phyloP scores from a whole-genome alignment of 2,113 vertebrate genomes.

The Syngnathus typhle region DNA sequence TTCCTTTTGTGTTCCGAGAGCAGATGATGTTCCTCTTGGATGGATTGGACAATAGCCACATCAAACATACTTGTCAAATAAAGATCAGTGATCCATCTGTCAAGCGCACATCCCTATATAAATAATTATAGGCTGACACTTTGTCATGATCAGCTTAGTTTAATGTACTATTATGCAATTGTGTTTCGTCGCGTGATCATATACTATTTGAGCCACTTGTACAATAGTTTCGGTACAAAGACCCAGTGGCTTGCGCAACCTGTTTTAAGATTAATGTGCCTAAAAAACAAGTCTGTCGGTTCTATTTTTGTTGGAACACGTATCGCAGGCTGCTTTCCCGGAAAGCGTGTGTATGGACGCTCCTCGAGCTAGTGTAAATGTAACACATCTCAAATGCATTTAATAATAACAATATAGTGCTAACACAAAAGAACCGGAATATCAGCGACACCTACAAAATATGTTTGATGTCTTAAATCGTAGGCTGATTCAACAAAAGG shows the following conservation, averaged over 20 bases:
- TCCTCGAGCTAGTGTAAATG: too few species aligned
- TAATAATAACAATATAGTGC: too few species aligned
- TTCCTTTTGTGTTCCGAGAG: slow-evolving; percentile 32
- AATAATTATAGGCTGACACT: background rate
- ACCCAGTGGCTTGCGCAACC: slow-evolving; percentile 36
- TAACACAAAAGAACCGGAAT: too few species aligned
- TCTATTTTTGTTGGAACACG: too few species aligned
- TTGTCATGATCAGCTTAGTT: background rate
- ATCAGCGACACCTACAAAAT: too few species aligned
- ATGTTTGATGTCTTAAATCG: too few species aligned
- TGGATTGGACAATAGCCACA: slow-evolving; percentile 24
- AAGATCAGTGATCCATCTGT: background rate
- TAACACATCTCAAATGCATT: too few species aligned
- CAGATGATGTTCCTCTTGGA: slow-evolving; percentile 46
- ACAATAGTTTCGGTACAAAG: background rate
- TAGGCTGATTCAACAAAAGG: too few species aligned
- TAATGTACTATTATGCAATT: background rate
- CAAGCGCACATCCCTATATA: background rate
- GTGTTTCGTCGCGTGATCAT: background rate
- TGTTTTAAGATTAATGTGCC: background rate
- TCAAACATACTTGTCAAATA: slow-evolving; percentile 19
- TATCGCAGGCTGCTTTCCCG: too few species aligned
- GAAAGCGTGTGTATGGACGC: too few species aligned
- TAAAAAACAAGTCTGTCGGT: slow-evolving; percentile 50
- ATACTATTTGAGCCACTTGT: background rate